Base-by-base conservation (phyloP, 2,113 vertebrate genomes). In the Channa argus region DNA sequence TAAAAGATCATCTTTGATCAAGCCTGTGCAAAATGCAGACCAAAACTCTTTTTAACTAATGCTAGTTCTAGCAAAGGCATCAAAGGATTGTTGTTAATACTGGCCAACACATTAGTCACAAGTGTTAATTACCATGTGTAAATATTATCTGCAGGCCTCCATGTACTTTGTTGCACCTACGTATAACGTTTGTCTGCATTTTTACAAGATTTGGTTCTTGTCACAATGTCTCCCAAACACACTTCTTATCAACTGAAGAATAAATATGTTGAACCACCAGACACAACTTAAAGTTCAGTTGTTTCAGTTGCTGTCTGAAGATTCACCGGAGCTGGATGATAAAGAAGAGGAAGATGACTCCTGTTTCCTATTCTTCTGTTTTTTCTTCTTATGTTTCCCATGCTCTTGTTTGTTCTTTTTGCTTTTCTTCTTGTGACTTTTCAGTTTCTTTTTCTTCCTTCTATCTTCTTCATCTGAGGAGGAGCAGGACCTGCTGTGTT, bases 381-480 rank as follows among this genome's bases (percentile, higher is more conserved):
- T 97, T 54, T 97, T 99, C 90, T 95, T 96, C 66, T 93, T 95
- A 87, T 91, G 93, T 69, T 97, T 97, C 38, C 64, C 79, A 0
- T 86, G 83, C 44, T 95, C 95, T 77, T 93, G 96, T 86, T 95
- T 97, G 81, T 93, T 93, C 84, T 95, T 97, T 89, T 96, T 97
- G 79, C 94, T 96, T 89, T 96, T 97, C 91, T 97, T 99, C 90
- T 96, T 99, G 59, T 95, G 94, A 65, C 89, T 94, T 86, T 97
- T 98, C 65, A 94, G 87, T 80, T 97, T 99, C 90, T 97, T 99
- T 87, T 95, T 95, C 90, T 95, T 97, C 62, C 89, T 90, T 6
- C 75, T 82, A 34, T 94, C 92, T 1, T 96, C 96, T 65, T 95
- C 95, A 6, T 93, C 92, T 49, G 96, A 96, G n/a, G 96, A 96